phyloP scores from a whole-genome alignment of 2,113 vertebrate species.

The Balaenoptera acutorostrata region DNA sequence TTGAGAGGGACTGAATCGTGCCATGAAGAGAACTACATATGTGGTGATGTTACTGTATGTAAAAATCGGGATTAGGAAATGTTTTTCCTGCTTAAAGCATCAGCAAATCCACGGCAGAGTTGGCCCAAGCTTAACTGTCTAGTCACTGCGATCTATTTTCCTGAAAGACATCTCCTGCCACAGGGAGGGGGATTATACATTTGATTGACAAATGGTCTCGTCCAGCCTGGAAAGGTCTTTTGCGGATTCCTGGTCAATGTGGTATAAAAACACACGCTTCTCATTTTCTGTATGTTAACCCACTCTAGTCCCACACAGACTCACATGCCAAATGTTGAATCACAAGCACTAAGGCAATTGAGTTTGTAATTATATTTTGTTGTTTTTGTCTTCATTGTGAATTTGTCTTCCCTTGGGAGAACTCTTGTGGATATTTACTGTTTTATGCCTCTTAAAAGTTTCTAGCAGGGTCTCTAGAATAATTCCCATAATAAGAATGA shows the following conservation, averaged over 20 bases:
- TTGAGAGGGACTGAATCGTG: conserved; percentile 8
- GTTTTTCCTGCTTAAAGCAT: background rate
- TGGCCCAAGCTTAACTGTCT: background rate
- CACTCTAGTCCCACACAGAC: background rate
- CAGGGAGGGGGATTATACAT: background rate
- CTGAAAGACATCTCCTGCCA: background rate
- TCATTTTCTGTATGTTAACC: background rate
- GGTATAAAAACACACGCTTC: background rate
- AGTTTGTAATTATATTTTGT: background rate
- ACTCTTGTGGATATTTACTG: background rate
- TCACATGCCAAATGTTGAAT: background rate
- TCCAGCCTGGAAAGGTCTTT: background rate
- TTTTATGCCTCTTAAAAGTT: background rate
- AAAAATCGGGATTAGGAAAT: background rate
- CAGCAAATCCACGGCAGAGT: background rate
- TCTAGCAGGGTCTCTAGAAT: background rate
- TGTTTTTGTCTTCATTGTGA: background rate
- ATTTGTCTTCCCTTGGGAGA: background rate
- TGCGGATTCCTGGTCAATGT: background rate
- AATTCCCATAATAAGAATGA: background rate
- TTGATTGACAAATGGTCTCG: background rate
- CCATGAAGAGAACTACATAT: background rate
- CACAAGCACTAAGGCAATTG: background rate
- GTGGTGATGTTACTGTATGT: background rate
- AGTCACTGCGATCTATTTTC: background rate